Evolutionary conservation across 2,888 invertebrate species (phyloP), one percentile per base, ranked within the genome.

Genomic region (Macrosiphum euphorbiae): DNA sequence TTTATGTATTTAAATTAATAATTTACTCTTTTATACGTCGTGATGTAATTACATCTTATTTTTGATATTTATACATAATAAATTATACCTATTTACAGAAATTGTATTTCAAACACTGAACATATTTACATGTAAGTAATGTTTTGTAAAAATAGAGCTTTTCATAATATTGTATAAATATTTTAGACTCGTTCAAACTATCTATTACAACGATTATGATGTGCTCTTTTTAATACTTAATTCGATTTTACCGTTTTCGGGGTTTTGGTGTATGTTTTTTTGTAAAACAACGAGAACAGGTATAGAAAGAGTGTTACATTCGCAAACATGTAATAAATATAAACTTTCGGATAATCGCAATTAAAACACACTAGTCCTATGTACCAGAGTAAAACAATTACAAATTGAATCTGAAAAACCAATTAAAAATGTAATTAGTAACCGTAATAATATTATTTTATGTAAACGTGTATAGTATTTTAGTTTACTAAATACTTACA

Each of bases 311-410:
- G 96, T 58, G 96, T 94, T 3, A 96, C 96, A 95, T 97, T 96
- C 94, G 96, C 96, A 41, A 96, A 96, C 95, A 97, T 97, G 96
- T 97, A 97, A 95, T 96, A 96, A 2, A 97, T 96, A 24, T 97
- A 95, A 0, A 96, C 96, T 95, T 96, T 96, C 61, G 97, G 96
- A 95, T 96, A 96, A 94, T 96, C 96, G 95, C 97, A 97, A 95
- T 97, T 97, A 95, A 96, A 96, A 41, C 96, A 96, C 86, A 96
- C 96, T 7, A 96, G 96, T 95, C 96, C 96, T 44, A 96, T 95
- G 95, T 97, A 96, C 95, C 97, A 97, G 24, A 96, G 95, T 41
- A 97, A 96, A 96, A 97, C 97, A 85, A 97, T 95, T 55, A 97
- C 96, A 95, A 98, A 98, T 95, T 98, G 97, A 3, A 96, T 95